Base-by-base conservation (phyloP, 2,888 invertebrate genomes). In the Auanema freiburgensis region DNA sequence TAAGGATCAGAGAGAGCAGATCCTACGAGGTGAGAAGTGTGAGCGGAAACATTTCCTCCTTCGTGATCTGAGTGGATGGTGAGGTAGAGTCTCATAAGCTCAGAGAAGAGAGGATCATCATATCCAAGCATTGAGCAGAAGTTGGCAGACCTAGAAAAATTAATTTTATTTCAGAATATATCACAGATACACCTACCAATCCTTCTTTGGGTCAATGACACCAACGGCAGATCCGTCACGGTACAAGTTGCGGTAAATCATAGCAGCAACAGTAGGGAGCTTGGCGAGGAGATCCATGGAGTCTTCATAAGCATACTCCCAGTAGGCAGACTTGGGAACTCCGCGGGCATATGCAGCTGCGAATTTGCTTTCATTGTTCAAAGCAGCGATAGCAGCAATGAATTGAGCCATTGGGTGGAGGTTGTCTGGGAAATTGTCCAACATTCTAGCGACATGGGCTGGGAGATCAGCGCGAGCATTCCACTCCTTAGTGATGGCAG, bases 391-490 rank as follows among this genome's bases (percentile, higher is more conserved):
- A 25, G 94, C 94, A 1, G 93, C 91, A 25, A 79, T 67, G 84
- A 95, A 90, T 86, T 95, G 95, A 0, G 92, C 90, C 95, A 95
- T 95, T 1, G 95, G 95, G 84, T 95, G 95, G 63, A 95, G 87
- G 80, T 89, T 89, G 80, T 88, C 88, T 16, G 95, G 95, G 86
- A 95, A 90, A 86, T 91, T 92, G 87, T 93, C 93, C 79, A 95
- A 87, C 88, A 94, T 90, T 54, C 91, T 91, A 58, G 92, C 92
- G n/a, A 95, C 92, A 85, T 95, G 94, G 25, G 91, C 87, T 8
- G 95, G 94, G 16, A 95, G 86, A 79, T 91, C 90, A n/a, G 94
- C 93, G 83, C 93, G 89, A 64, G 86, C 84, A 42, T 91, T 91
- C 92, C 92, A 92, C 85, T 92, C 90, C 86, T 90, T 89, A 54